A percentile compares a stretch with the other conserved stretches of the same genome.
phyloP scores from a whole-genome alignment of 2,888 invertebrate genomes.

The Sicus ferrugineus region DNA sequence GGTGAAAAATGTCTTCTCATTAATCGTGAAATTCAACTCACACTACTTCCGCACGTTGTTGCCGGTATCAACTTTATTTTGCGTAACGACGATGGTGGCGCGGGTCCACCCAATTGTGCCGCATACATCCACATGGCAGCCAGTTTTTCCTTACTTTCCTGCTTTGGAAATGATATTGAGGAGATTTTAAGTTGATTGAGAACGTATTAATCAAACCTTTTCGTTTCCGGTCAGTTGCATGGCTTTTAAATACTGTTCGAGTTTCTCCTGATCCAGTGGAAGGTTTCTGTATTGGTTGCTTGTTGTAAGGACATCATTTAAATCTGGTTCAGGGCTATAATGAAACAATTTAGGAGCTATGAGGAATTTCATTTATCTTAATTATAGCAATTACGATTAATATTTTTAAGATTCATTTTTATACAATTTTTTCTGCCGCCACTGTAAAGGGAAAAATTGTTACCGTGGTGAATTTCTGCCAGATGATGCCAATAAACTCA shows the following conservation, averaged over 20 bases:
- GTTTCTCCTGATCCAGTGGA: conserved; percentile 56
- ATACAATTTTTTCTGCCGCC: too few species aligned
- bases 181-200: neutral
- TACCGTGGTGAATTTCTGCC: too few species aligned
- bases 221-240: conserved; percentile 56
- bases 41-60: conserved; percentile 50
- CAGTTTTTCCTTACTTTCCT: conserved; percentile 56
- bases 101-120: conserved; percentile 48
- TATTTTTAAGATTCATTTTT: too few species aligned
- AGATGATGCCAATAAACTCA: too few species aligned
- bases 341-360: conserved; percentile 41
- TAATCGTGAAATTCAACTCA: conserved; percentile 38
- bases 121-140: conserved; percentile 60
- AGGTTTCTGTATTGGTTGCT: conserved; percentile 48
- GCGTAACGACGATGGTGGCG: conserved; percentile 16
- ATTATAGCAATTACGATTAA: too few species aligned
- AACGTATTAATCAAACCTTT: conserved; percentile 47
- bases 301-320: conserved; percentile 53
- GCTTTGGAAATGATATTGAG: neutral
- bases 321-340: too few species aligned
- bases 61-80: conserved; percentile 61
- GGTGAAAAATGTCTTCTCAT: neutral
- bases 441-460: too few species aligned
- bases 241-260: conserved; percentile 61
- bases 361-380: too few species aligned